Evolutionary conservation across 2,797 vertebrate genomes (phyloP).

Genomic region (Brachymystax lenok): DNA sequence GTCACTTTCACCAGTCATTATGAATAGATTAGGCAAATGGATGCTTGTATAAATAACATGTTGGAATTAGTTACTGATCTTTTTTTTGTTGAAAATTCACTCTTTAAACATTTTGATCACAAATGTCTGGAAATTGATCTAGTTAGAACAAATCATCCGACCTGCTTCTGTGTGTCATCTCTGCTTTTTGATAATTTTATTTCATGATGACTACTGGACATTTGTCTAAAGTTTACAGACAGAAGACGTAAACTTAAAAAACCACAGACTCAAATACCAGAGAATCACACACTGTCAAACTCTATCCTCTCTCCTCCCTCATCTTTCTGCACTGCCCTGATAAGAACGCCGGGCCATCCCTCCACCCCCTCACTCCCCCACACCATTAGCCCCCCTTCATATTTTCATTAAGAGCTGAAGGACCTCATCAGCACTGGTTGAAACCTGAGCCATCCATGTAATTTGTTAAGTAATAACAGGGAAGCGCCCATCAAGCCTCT

Average conservation of each 20-base stretch:
- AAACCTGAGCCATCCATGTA: conserved; percentile 51
- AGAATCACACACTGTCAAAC: background rate
- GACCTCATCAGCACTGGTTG: conserved; percentile 50
- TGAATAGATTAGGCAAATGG: background rate
- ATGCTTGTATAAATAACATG: background rate
- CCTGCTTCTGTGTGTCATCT: background rate
- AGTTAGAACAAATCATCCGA: background rate
- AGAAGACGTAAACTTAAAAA: background rate
- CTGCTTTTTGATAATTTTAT: background rate
- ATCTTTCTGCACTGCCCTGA: background rate
- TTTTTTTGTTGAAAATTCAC: background rate
- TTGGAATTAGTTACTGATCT: background rate
- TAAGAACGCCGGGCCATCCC: conserved; percentile 1
- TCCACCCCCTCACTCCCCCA: conserved; percentile 18
- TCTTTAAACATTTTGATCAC: background rate
- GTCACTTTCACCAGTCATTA: background rate
- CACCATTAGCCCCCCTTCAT: conserved; percentile 51
- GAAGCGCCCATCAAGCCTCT: conserved; percentile 40
- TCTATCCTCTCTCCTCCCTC: background rate
- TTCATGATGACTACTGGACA: background rate
- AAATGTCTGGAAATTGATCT: background rate
- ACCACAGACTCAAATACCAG: background rate
- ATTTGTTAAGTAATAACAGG: conserved; percentile 63
- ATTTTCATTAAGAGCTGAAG: conserved; percentile 55
- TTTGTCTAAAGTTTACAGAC: background rate